A percentile compares a stretch with the other conserved stretches of the same genome.
phyloP scores from a whole-genome alignment of 2,888 invertebrate species.

The Diarsia mendica region DNA sequence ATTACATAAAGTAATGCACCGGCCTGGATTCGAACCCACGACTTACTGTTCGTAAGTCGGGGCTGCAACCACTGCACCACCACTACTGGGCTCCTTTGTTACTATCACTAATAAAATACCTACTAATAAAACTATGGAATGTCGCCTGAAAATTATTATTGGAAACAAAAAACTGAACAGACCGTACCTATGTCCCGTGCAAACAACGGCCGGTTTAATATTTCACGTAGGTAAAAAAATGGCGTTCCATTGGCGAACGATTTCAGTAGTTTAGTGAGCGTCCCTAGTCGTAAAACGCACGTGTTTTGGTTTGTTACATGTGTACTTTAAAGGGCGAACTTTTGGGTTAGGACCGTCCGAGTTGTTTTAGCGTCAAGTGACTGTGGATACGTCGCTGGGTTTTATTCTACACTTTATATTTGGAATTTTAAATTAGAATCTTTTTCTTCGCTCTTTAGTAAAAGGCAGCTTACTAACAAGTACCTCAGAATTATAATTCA shows the following conservation, averaged over 20 bases:
- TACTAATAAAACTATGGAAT: no score
- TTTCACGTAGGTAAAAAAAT: constrained; percentile 79
- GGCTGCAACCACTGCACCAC: no score
- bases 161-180: not conserved
- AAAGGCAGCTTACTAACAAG: not conserved
- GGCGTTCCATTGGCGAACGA: constrained; percentile 81
- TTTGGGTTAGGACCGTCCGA: constrained; percentile 87
- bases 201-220: constrained; percentile 70
- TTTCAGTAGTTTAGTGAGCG: constrained; percentile 84
- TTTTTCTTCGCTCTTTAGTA: not conserved
- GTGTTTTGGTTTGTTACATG: constrained; percentile 85
- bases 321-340: constrained; percentile 87
- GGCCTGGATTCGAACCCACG: no score
- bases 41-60: no score
- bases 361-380: constrained; percentile 65
- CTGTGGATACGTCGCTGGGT: constrained; percentile 69
- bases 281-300: constrained; percentile 87
- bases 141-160: no score
- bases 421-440: no score
- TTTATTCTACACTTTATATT: no score
- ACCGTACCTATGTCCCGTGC: constrained; percentile 60
- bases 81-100: no score
- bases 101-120: no score
- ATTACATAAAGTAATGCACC: no score
- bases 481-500: not conserved